A percentile compares a stretch with the other conserved stretches of the same genome.
phyloP scores from a whole-genome alignment of 2,797 vertebrate species.

The Paguma larvata region DNA sequence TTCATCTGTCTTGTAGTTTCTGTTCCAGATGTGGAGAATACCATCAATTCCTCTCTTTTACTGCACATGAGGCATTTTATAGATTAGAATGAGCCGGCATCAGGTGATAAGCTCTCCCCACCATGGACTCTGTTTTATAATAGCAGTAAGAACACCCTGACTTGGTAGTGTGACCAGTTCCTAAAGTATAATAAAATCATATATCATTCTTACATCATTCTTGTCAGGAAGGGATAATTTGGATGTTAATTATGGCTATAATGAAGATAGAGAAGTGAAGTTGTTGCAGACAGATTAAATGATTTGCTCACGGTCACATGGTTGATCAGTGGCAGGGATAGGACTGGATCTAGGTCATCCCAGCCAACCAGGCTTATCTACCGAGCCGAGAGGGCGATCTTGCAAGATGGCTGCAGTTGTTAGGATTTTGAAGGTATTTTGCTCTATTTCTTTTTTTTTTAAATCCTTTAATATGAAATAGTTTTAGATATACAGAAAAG shows the following conservation, averaged over 20 bases:
- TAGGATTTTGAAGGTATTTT: slow-evolving; percentile 17
- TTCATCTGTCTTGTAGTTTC: slow-evolving; percentile 46
- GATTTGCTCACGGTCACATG: slow-evolving; percentile 54
- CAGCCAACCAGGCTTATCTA: slow-evolving; percentile 11
- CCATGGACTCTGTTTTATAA: neutral
- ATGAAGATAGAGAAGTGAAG: slow-evolving; percentile 39
- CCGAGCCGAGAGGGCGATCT: slow-evolving; percentile 31
- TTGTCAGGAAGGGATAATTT: slow-evolving; percentile 24
- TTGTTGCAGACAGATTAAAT: slow-evolving; percentile 37
- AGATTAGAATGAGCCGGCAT: neutral
- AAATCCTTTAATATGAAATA: slow-evolving; percentile 17
- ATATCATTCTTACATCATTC: neutral
- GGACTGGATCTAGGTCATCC: slow-evolving; percentile 55
- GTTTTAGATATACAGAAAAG: slow-evolving; percentile 24
- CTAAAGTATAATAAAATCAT: neutral
- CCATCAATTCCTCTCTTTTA: neutral
- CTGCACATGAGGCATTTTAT: neutral
- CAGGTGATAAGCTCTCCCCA: neutral
- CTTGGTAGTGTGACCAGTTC: neutral
- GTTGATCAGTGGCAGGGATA: slow-evolving; percentile 1
- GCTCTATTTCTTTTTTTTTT: neutral
- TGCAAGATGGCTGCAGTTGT: neutral
- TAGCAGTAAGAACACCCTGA: neutral
- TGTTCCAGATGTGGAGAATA: slow-evolving; percentile 35
- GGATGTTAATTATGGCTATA: neutral